Conservation (phyloP, 2,797 vertebrate genomes). For the Tragelaphus eurycerus region DNA sequence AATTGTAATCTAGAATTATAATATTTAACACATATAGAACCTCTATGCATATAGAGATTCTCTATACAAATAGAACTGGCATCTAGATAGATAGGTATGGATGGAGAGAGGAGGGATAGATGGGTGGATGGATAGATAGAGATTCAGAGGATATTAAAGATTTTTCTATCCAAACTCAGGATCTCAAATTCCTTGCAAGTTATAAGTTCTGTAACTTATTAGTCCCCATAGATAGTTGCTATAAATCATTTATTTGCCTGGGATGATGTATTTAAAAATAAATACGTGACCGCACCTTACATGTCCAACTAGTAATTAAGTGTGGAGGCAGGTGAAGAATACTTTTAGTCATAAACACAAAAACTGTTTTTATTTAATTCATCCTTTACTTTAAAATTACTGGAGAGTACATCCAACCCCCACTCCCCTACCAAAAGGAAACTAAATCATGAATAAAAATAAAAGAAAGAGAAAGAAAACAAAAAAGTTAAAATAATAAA, state of each 20-base stretch:
- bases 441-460: not conserved
- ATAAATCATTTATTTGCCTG: not conserved
- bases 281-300: not conserved
- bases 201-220: not conserved
- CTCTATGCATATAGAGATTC: not conserved
- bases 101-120: not conserved
- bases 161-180: not conserved
- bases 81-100: not conserved
- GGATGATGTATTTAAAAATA: not conserved
- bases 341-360: not conserved
- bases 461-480: not conserved
- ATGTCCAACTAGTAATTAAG: not conserved
- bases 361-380: not conserved
- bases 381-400: not conserved
- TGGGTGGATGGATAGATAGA: not conserved
- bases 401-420: not conserved
- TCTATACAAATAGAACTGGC: not conserved
- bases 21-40: not conserved
- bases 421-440: not conserved
- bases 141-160: not conserved
- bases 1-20: not conserved
- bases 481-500: not conserved
- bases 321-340: not conserved
- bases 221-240: not conserved
- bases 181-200: not conserved